Base-by-base conservation (phyloP, 2,113 vertebrate genomes). In the Pseudorectes ferrugineus region DNA sequence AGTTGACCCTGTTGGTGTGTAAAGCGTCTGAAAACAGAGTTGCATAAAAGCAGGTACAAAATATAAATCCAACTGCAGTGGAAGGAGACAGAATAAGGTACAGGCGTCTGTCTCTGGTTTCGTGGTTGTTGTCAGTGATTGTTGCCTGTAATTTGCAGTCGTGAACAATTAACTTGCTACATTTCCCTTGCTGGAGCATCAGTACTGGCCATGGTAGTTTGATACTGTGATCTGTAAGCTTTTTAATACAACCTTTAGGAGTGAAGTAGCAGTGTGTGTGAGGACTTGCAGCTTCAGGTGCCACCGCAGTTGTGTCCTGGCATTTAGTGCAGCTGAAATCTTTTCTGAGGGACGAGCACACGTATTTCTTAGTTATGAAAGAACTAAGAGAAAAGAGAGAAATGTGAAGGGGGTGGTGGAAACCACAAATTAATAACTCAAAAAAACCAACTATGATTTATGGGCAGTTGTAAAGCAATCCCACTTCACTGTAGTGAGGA, bases 371-470 rank as follows among this genome's bases (percentile, higher is more conserved):
- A 45, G 43, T 51, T 81, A 49, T 46, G 43, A 54, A 54, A 9
- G 20, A 54, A 43, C 25, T 19, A 43, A 78, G 38, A 23, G 52
- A 63, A 43, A 40, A 78, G 12, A 15, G 11, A 77, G 43, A 73
- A 63, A 48, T 31, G 12, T 57, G 28, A 59, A 65, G 17, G 33
- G 12, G 21, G 1, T 2, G 3, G 14, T 40, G 35, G 25, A 71
- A 40, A 43, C 38, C 63, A 42, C 16, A 7, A 46, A 31, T 22
- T 35, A 52, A 17, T 68, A 54, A 4, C 16, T 46, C 13, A 6
- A 2, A 19, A 38, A 49, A 61, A 33, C 0, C 14, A 36, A 2
- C 35, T n/a, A 3, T 29, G 24, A 33, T 57, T 17, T 12, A 3
- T 28, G 15, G 46, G 12, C 24, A 14, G 17, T 18, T 81, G 25